phyloP scores from a whole-genome alignment of 2,113 vertebrate genomes.

The Prochilodus magdalenae region DNA sequence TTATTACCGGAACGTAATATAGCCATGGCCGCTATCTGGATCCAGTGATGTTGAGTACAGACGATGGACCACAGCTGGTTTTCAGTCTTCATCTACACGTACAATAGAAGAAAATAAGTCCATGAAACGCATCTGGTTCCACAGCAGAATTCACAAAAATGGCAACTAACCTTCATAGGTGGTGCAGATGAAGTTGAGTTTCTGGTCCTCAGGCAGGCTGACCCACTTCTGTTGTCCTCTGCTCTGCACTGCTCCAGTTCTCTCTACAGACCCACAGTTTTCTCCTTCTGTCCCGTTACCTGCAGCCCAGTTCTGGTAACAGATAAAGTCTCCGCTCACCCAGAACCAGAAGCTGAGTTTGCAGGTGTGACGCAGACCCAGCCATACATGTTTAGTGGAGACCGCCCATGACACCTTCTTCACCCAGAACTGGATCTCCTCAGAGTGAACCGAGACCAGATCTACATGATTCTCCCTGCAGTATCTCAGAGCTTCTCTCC shows the following conservation, averaged over 20 bases:
- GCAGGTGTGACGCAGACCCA: constrained; percentile 5
- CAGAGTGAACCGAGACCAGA: constrained; percentile 23
- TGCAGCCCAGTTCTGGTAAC: neutral
- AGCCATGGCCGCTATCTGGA: no score
- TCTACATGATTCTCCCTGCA: constrained; percentile 4
- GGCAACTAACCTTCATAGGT: no score
- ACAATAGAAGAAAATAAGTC: no score
- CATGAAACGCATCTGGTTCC: no score
- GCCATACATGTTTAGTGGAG: constrained; percentile 5
- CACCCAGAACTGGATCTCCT: neutral
- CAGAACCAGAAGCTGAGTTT: neutral
- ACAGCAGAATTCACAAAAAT: no score
- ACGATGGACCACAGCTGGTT: no score
- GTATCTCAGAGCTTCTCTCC: constrained; percentile 14
- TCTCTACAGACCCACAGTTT: neutral
- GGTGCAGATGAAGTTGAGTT: neutral
- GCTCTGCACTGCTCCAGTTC: neutral
- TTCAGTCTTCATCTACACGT: no score
- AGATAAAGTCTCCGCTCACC: neutral
- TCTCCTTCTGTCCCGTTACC: neutral
- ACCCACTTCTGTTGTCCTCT: neutral
- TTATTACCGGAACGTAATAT: no score
- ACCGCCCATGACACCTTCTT: neutral
- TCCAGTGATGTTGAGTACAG: no score
- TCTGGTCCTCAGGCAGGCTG: neutral